Evolutionary conservation across 1,140 invertebrate genomes (phyloP).

Genomic region (Zaprionus nigranus): DNA sequence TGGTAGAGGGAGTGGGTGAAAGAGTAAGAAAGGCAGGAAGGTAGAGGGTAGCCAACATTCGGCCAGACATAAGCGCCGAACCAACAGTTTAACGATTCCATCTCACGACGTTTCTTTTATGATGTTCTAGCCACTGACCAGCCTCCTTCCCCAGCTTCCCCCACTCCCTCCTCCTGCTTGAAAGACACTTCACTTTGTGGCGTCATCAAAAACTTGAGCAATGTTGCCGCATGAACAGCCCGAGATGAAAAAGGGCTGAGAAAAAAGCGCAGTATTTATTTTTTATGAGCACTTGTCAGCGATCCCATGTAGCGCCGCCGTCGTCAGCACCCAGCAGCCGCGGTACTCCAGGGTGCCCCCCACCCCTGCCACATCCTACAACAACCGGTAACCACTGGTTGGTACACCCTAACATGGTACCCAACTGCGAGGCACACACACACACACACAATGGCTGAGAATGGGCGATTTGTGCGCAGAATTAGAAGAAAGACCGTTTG

Average conservation of each 20-base stretch:
- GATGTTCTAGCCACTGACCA: constrained; percentile 45
- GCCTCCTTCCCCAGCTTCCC: neutral
- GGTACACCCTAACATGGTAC: neutral
- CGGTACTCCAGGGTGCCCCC: neutral
- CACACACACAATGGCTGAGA: constrained; percentile 38
- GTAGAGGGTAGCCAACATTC: neutral
- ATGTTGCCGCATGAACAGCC: constrained; percentile 27
- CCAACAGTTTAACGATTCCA: constrained; percentile 60
- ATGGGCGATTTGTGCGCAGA: neutral
- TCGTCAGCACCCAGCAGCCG: constrained; percentile 23
- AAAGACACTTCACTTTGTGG: constrained; percentile 30
- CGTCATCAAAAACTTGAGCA: constrained; percentile 52
- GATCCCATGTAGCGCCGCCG: constrained; percentile 60
- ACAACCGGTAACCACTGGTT: neutral
- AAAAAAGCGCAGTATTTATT: constrained; percentile 60
- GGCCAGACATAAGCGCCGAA: constrained; percentile 31
- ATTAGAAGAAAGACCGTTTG: neutral
- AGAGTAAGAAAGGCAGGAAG: neutral
- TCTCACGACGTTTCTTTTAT: constrained; percentile 58
- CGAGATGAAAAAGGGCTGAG: constrained; percentile 36
- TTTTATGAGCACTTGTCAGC: constrained; percentile 72
- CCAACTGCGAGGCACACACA: constrained; percentile 8
- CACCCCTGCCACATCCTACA: neutral
- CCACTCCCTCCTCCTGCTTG: neutral
- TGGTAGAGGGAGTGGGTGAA: neutral